A percentile compares a stretch with the other conserved stretches of the same genome.
These are phyloP conservation scores for Dasypogon diadema DNA, from an alignment of 2,888 invertebrate species.

Conservation along the genomic window DNA sequence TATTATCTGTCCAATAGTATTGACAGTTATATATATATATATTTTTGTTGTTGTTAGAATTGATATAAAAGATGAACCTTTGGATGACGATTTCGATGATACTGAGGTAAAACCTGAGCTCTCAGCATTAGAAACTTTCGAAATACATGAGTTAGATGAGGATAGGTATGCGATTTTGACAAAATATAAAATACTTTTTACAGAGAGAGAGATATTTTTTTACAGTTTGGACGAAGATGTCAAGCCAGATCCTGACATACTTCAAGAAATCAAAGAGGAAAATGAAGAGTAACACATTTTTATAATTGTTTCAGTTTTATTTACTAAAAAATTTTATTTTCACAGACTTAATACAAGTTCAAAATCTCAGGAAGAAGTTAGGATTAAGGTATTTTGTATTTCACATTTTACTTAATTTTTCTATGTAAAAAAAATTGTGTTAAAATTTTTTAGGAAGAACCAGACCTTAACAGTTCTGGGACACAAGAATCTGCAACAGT, in stretches of 20 bases:
- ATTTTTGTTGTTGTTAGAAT: neutral
- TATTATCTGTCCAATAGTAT: neutral
- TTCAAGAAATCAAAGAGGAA: neutral
- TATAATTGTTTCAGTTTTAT: too few relatives aligned
- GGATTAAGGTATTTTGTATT: conserved; percentile 13
- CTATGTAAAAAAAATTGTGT: neutral
- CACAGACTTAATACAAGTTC: neutral
- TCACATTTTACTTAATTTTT: too few relatives aligned
- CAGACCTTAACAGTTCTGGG: neutral
- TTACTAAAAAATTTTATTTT: neutral
- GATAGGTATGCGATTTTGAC: neutral
- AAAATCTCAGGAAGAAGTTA: conserved; percentile 3
- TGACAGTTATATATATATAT: neutral
- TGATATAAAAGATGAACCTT: conserved; percentile 39
- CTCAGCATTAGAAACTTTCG: neutral
- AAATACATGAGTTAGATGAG: neutral
- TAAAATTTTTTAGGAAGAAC: conserved; percentile 27
- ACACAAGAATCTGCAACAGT: too few relatives aligned
- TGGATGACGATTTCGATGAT: neutral
- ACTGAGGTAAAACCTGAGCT: conserved; percentile 16
- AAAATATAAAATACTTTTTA: too few relatives aligned
- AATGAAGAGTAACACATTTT: neutral
- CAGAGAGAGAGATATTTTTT: too few relatives aligned
- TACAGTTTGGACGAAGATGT: conserved; percentile 6
- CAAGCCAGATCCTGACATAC: conserved; percentile 5